These are phyloP conservation scores for Chloropsis cyanopogon DNA, from an alignment of 2,113 vertebrate species.

Conservation along the genomic window DNA sequence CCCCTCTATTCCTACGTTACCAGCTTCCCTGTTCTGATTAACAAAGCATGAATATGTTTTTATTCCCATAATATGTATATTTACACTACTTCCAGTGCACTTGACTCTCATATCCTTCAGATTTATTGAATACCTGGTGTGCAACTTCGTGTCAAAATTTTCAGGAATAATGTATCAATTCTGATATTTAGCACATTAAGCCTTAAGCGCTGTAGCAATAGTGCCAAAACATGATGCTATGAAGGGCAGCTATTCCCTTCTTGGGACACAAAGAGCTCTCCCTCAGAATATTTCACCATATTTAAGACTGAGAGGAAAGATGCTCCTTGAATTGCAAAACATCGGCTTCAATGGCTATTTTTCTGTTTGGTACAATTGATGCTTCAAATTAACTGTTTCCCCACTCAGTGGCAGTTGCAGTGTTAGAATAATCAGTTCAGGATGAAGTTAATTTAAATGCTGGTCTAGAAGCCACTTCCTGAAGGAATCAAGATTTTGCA, in stretches of 20 bases:
- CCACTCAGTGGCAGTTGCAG: neutral
- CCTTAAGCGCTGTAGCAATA: neutral
- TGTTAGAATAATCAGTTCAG: neutral
- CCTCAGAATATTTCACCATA: neutral
- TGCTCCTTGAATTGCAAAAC: neutral
- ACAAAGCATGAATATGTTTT: neutral
- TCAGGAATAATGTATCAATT: neutral
- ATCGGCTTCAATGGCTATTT: neutral
- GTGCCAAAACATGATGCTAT: neutral
- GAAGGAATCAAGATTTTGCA: neutral
- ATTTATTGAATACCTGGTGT: neutral
- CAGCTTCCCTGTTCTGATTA: neutral
- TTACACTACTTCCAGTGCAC: neutral
- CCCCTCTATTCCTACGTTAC: neutral
- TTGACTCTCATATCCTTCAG: neutral
- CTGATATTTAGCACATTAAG: neutral
- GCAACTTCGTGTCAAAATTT: neutral
- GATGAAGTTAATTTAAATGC: conserved; percentile 24
- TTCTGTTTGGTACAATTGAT: neutral
- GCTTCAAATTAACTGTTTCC: neutral
- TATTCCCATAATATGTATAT: neutral
- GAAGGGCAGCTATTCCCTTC: neutral
- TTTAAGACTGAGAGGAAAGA: neutral
- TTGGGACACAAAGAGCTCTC: neutral
- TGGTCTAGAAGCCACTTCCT: neutral